Base-by-base conservation (phyloP, 2,888 invertebrate species). In the Synergus japonicus region DNA sequence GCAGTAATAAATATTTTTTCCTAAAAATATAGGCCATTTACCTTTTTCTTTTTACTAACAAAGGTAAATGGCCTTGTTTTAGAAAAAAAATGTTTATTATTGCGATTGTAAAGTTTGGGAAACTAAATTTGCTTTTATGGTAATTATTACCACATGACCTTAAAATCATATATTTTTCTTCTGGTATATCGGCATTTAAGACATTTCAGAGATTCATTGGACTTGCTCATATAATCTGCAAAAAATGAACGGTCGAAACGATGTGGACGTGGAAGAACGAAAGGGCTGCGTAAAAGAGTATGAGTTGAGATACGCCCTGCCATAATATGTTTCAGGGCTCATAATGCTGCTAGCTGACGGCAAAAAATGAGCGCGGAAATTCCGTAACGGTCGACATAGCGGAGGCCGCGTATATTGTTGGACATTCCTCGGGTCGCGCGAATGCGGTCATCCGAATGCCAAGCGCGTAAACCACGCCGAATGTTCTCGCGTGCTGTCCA, bases 371-470 rank as follows among this genome's bases (percentile, higher is more conserved):
- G 79, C 82, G 83, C 80, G 79, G 84, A 81, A 84, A 82, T 83
- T 84, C 81, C 82, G 82, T 79, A 78, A 78, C 80, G 77, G 78
- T 82, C 82, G 83, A 83, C 80, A 82, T 81, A 81, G 80, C 78
- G 79, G 83, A 83, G 83, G 79, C 82, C 82, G 67, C 80, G 83
- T 81, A 84, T 83, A 84, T 84, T 83, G 84, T 83, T 80, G 82
- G 88, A 89, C 90, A 90, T 91, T 91, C 91, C 90, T 90, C 88
- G 90, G 88, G 85, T 88, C 88, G 89, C 87, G 88, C 88, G 90
- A 91, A 90, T 90, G 90, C 89, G 91, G 91, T 90, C 91, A 91
- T 91, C 90, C 88, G 90, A 91, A 91, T 91, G 90, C 90, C 88
- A 88, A 88, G 89, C 89, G 91, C 91, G 91, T 91, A 90, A 91